phyloP scores from a whole-genome alignment of 2,888 invertebrate species.

The Temnothorax unifasciatus region DNA sequence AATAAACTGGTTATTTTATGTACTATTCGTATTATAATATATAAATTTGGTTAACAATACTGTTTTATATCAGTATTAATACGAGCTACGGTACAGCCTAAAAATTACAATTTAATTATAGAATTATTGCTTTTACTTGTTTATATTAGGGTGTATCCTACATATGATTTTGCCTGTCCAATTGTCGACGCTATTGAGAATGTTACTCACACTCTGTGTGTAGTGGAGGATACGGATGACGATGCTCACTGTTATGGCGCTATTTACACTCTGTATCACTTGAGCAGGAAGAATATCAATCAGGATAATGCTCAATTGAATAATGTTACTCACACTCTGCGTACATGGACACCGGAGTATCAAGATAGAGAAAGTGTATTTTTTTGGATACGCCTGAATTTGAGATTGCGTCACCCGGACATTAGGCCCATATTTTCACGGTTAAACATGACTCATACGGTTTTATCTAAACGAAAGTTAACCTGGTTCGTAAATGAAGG shows the following conservation, averaged over 20 bases:
- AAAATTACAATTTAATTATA: background rate
- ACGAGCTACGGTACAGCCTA: background rate
- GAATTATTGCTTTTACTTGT: slow-evolving; percentile 49
- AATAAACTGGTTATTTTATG: slow-evolving; percentile 5
- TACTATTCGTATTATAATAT: background rate
- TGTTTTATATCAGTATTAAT: background rate
- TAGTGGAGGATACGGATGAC: too few species aligned
- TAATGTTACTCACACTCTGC: too few species aligned
- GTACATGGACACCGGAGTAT: too few species aligned
- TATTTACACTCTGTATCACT: too few species aligned
- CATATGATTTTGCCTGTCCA: slow-evolving; percentile 99
- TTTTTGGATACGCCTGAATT: too few species aligned
- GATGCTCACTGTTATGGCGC: accelerated
- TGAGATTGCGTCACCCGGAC: too few species aligned
- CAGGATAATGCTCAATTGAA: too few species aligned
- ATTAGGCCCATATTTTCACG: too few species aligned
- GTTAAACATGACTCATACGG: slow-evolving; percentile 99
- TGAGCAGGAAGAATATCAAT: too few species aligned
- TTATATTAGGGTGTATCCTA: slow-evolving; percentile 96
- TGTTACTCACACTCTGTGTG: slow-evolving; percentile 96
- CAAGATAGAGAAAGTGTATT: too few species aligned
- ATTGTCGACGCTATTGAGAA: slow-evolving; percentile 99
- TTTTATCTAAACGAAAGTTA: slow-evolving; percentile 98
- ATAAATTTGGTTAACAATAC: background rate
- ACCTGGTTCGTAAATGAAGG: slow-evolving; percentile 99